Evolutionary conservation across 2,888 invertebrate genomes (phyloP).

Genomic region (Idaea straminata): DNA sequence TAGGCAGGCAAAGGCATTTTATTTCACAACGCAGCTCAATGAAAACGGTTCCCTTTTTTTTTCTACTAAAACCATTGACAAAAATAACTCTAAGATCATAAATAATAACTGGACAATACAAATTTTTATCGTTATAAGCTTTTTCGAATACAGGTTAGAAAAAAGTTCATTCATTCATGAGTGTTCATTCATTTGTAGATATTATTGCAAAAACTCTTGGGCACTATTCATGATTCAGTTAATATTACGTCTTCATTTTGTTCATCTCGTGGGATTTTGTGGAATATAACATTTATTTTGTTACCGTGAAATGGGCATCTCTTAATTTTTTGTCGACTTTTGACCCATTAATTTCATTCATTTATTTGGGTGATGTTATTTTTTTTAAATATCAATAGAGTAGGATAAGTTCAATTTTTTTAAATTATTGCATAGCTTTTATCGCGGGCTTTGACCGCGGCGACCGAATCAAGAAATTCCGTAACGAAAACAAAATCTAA

Average conservation of each 20-base stretch:
- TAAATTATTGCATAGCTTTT: too few species aligned
- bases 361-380: constrained; percentile 2
- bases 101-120: constrained; percentile 74
- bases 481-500: too few species aligned
- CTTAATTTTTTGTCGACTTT: constrained; percentile 23
- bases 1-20: not conserved
- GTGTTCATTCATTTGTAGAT: constrained; percentile 40
- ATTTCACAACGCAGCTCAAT: not conserved
- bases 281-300: constrained; percentile 42
- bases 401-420: not conserved
- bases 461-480: too few species aligned
- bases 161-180: constrained; percentile 62
- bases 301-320: constrained; percentile 34
- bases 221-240: constrained; percentile 42
- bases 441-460: too few species aligned
- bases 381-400: not conserved
- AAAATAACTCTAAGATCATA: constrained; percentile 52
- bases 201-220: constrained; percentile 47
- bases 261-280: constrained; percentile 65
- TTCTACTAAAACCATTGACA: constrained; percentile 31
- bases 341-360: constrained; percentile 18
- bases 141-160: constrained; percentile 60
- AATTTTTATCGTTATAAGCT: constrained; percentile 66
- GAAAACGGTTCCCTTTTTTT: constrained; percentile 35
- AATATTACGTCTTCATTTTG: constrained; percentile 69